A percentile compares a stretch with the other conserved stretches of the same genome.
phyloP scores from a whole-genome alignment of 2,888 invertebrate genomes.

The Choristoneura rosaceana region DNA sequence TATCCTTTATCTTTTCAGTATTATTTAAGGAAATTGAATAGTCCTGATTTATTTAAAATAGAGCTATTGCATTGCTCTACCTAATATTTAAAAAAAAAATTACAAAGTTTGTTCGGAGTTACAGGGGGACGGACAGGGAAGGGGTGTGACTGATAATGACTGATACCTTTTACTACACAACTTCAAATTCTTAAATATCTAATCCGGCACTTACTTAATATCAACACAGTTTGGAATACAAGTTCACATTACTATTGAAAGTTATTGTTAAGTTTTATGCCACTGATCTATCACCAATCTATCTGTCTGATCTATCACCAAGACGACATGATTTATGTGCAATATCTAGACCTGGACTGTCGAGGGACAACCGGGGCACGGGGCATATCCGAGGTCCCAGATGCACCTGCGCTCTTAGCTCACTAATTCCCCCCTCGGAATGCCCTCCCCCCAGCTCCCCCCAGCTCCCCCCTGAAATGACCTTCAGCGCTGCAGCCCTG shows the following conservation, averaged over 20 bases:
- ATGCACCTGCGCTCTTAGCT: constrained; percentile 76
- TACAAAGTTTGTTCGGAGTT: not conserved
- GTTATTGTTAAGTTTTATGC: not conserved
- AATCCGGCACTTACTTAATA: not conserved
- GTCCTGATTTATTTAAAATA: no score
- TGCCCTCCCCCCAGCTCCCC: constrained; percentile 44
- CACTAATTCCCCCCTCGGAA: constrained; percentile 53
- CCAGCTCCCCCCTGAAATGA: constrained; percentile 48
- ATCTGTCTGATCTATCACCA: not conserved
- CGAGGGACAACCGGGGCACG: not conserved
- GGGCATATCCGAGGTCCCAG: constrained; percentile 51
- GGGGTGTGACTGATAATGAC: not conserved
- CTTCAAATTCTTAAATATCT: not conserved
- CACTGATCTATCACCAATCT: not conserved
- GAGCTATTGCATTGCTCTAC: no score
- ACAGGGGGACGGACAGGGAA: not conserved
- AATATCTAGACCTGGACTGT: constrained; percentile 19
- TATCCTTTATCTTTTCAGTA: no score
- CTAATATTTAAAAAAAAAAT: not conserved
- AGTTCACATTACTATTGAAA: not conserved
- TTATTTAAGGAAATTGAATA: no score
- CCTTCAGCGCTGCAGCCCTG: constrained; percentile 80
- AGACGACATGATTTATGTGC: not conserved
- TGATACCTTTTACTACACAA: not conserved
- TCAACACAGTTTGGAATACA: not conserved